Base-by-base conservation (phyloP, 2,888 invertebrate species). In the Parochlus steinenii region DNA sequence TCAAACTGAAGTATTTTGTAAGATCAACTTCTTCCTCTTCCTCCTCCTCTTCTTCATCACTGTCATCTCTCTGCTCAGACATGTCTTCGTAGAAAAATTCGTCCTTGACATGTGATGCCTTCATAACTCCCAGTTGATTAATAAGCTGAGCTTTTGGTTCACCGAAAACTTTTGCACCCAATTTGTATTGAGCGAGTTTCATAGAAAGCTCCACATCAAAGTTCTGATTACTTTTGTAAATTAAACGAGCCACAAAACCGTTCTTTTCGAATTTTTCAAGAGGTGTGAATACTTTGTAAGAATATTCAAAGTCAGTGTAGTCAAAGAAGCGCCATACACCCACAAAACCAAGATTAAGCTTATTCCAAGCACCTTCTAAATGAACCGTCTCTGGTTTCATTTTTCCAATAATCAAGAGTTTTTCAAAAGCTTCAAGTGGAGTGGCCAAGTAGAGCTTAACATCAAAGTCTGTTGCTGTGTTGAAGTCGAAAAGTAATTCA, bases 251-350 rank as follows among this genome's bases (percentile, higher is more conserved):
- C 1, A 80, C 73, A 6, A 78, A 61, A 0, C 82, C 82, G 46
- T 77, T 81, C 48, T 81, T 74, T 48, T 80, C 73, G 43, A 81
- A 75, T 4, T 75, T 74, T 46, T 72, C 68, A n/a, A 85, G 54
- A 1, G 85, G 85, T 0, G 82, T 80, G 48, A 71, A 80, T 25
- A 83, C 56, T 44, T 75, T 70, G 53, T 79, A 81, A 1, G 76
- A 67, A 53, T 83, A 82, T 42, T 81, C 74, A 42, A 85, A 80
- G 54, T 83, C 73, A 8, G 71, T 67, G 12, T 12, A 17, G 10
- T 22, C 8, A 8, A 51, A 62, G 55, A 69, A 78, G 47, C 71
- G 73, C 76, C 81, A 82, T 26, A 78, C 72, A 26, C 82, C 83
- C 1, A 74, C 71, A 52, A 83, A 78, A 6, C 85, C 85, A 18